Conservation (phyloP, 2,113 vertebrate genomes). For the Trachemys scripta region DNA sequence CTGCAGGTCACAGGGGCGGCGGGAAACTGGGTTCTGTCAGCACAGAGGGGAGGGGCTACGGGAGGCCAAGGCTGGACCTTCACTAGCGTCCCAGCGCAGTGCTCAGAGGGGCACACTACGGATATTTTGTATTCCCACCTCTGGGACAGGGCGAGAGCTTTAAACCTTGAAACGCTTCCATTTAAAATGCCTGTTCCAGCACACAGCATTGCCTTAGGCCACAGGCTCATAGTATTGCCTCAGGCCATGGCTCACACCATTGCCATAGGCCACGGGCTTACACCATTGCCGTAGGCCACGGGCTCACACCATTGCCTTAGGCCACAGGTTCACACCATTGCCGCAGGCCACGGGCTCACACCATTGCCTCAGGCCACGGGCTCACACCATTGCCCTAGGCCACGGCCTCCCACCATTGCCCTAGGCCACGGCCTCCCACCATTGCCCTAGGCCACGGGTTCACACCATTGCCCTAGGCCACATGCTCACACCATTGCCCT, state of each 20-base stretch:
- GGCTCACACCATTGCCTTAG: not conserved
- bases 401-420: not conserved
- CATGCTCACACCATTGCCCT: not conserved
- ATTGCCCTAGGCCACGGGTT: no score
- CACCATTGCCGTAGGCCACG: no score
- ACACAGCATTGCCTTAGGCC: not conserved
- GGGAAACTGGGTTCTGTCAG: not conserved
- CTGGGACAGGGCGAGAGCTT: not conserved
- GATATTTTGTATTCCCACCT: not conserved
- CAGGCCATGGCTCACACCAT: no score
- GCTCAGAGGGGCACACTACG: not conserved
- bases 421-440: accelerated
- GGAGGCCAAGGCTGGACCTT: not conserved
- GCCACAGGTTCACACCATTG: not conserved
- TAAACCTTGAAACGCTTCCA: not conserved
- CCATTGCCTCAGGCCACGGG: no score
- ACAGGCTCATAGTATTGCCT: not conserved
- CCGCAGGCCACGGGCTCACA: no score
- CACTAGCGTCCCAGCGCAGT: not conserved
- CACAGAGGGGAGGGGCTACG: not conserved
- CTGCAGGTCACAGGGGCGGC: no score
- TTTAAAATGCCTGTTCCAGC: not conserved
- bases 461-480: not conserved
- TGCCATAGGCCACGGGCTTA: no score
- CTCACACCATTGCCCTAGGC: no score